Percentiles rank a stretch among this genome's conserved stretches.
Conservation (phyloP, 2,113 vertebrate species). For the Archilochus colubris region DNA sequence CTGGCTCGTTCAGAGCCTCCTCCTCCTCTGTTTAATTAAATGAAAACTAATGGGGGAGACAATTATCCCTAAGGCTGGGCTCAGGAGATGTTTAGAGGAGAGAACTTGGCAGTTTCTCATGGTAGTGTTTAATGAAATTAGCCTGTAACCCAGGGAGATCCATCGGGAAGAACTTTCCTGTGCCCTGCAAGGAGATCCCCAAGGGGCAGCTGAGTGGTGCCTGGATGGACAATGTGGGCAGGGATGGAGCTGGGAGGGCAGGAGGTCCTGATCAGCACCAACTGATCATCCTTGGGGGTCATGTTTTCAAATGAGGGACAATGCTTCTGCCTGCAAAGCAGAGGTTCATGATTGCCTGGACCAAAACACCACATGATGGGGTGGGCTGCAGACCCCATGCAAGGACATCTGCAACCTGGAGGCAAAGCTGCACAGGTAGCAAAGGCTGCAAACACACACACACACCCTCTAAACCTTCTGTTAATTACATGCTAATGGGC, state of each 20-base stretch:
- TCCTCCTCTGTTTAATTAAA: background rate
- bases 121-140: background rate
- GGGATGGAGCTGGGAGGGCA: background rate
- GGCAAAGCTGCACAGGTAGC: background rate
- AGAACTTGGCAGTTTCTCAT: conserved; percentile 18
- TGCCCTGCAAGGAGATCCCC: rapidly evolving
- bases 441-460: background rate
- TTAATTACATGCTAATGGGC: background rate
- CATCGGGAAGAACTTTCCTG: background rate
- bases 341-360: background rate
- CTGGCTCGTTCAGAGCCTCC: conserved; percentile 18
- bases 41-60: conserved; percentile 24
- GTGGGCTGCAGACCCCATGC: rapidly evolving
- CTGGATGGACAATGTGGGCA: background rate
- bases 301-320: background rate
- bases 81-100: background rate
- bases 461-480: rapidly evolving
- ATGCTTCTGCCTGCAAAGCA: background rate
- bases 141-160: background rate
- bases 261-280: background rate
- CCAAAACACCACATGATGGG: background rate
- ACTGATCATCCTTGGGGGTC: background rate
- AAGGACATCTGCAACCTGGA: rapidly evolving
- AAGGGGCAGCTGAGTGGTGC: rapidly evolving
- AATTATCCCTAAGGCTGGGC: conserved; percentile 19